Percentiles rank a stretch among this genome's conserved stretches.
Evolutionary conservation across 1,140 invertebrate genomes (phyloP).

Genomic region (Heliconius nattereri): DNA sequence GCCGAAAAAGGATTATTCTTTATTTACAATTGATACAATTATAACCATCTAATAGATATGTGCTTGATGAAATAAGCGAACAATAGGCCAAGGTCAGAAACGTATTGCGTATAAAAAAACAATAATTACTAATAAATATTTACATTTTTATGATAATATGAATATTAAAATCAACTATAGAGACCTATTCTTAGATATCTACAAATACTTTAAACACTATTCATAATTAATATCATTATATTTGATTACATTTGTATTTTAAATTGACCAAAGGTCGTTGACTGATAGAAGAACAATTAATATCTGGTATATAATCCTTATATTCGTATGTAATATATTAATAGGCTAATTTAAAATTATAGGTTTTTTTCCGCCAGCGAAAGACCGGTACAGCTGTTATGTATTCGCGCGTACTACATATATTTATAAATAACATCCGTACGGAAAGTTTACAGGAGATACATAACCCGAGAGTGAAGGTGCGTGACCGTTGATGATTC

Average conservation of each 20-base stretch:
- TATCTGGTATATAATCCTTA: not conserved
- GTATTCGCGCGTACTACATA: not conserved
- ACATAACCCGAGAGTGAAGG: constrained; percentile 40
- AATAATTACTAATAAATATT: not conserved
- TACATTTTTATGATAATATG: not conserved
- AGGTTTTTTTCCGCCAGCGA: not conserved
- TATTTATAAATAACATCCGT: constrained; percentile 35
- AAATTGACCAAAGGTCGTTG: not conserved
- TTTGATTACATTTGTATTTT: not conserved
- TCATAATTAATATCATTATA: not conserved
- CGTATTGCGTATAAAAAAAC: not conserved
- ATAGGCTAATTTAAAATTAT: not conserved
- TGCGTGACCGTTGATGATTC: constrained; percentile 50
- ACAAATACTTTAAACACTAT: not conserved
- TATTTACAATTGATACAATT: constrained; percentile 40
- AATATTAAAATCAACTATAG: not conserved
- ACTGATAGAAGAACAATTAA: not conserved
- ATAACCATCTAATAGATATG: constrained; percentile 19
- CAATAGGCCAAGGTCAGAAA: constrained; percentile 28
- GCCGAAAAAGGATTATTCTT: constrained; percentile 35
- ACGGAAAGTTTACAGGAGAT: constrained; percentile 38
- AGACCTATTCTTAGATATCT: not conserved
- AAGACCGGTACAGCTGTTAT: not conserved
- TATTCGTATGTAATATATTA: not conserved
- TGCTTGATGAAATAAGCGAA: constrained; percentile 6